These are phyloP conservation scores for Sminthurides aquaticus DNA, from an alignment of 2,888 invertebrate species.

Conservation along the genomic window DNA sequence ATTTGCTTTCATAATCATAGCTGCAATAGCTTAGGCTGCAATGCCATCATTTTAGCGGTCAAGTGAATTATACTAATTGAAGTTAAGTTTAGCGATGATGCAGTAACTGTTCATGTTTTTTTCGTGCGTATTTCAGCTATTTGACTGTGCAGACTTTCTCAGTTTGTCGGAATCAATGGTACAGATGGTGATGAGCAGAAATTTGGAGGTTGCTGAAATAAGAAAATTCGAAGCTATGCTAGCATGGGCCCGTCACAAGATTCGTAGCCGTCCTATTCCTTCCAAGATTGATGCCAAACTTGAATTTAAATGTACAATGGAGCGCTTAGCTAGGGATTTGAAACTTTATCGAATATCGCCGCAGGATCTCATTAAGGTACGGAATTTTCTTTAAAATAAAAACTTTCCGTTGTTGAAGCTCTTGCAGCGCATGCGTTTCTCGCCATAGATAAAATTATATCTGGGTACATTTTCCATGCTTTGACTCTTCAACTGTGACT, in stretches of 20 bases:
- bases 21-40: background rate
- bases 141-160: constrained; percentile 74
- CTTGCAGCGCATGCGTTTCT: background rate
- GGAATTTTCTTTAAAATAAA: constrained; percentile 2
- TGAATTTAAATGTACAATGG: constrained; percentile 89
- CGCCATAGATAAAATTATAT: too few relatives aligned
- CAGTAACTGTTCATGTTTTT: constrained; percentile 10
- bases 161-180: constrained; percentile 90
- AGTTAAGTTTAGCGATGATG: background rate
- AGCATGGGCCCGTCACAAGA: constrained; percentile 78
- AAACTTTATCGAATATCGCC: constrained; percentile 85
- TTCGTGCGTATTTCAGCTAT: constrained; percentile 58
- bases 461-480: too few relatives aligned
- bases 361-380: constrained; percentile 79
- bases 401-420: background rate
- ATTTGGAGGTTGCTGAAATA: constrained; percentile 78
- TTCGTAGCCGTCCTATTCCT: constrained; percentile 65
- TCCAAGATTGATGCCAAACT: constrained; percentile 75
- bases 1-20: background rate
- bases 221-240: constrained; percentile 90
- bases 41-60: background rate
- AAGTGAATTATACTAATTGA: background rate
- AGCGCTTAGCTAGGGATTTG: constrained; percentile 76
- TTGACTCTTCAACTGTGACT: too few relatives aligned
- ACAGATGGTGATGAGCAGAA: constrained; percentile 87